A percentile compares a stretch with the other conserved stretches of the same genome.
These are phyloP conservation scores for Recurvirostra avosetta DNA, from an alignment of 2,113 vertebrate genomes.

Conservation along the genomic window DNA sequence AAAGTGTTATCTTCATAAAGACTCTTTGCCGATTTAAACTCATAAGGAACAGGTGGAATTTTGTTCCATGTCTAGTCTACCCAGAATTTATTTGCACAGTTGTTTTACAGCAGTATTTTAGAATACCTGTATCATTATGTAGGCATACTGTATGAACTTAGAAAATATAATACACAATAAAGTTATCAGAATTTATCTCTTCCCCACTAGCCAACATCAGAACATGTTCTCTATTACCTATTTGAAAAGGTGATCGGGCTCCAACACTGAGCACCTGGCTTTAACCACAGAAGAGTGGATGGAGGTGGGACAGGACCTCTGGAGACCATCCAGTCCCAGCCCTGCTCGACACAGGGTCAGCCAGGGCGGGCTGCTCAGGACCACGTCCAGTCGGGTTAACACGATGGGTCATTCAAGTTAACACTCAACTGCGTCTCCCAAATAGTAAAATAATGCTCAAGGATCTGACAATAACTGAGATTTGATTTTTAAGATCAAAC, in stretches of 20 bases:
- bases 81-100: neutral
- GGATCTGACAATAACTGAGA: neutral
- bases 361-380: neutral
- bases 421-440: neutral
- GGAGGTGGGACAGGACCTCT: neutral
- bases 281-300: rapidly evolving
- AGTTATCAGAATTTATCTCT: neutral
- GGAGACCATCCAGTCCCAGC: neutral
- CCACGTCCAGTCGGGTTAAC: rapidly evolving
- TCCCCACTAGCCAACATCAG: neutral
- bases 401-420: neutral
- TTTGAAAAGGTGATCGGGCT: neutral
- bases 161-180: neutral
- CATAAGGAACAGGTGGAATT: neutral
- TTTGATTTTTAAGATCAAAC: neutral
- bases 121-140: neutral
- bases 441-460: neutral
- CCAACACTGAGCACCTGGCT: neutral
- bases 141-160: neutral
- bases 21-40: neutral
- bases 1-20: neutral
- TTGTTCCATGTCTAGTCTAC: neutral
- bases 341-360: neutral
- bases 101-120: neutral
- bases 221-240: neutral